phyloP scores from a whole-genome alignment of 2,113 vertebrate species.

The Peucedramus taeniatus region DNA sequence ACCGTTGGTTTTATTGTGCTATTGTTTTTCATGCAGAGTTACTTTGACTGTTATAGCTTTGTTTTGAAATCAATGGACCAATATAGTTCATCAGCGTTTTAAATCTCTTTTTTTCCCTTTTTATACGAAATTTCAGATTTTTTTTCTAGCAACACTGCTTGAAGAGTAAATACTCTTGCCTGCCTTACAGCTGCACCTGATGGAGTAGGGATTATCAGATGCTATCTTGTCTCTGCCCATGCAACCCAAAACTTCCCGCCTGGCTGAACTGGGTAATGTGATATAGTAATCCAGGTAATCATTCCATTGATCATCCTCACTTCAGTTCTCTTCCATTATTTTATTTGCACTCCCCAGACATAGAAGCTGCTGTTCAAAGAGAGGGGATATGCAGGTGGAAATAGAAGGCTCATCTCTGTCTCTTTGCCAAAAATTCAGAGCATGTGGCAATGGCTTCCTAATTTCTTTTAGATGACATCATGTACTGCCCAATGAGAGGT shows the following conservation, averaged over 20 bases:
- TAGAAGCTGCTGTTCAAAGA: neutral
- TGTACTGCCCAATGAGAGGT: neutral
- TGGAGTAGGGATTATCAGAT: neutral
- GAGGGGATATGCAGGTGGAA: neutral
- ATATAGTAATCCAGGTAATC: neutral
- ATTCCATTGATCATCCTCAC: neutral
- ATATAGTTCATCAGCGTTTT: neutral
- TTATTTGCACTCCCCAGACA: neutral
- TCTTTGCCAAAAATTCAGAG: neutral
- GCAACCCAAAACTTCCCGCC: neutral
- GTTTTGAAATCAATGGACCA: neutral
- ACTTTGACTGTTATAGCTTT: neutral
- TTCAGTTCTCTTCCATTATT: neutral
- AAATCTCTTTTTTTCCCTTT: neutral
- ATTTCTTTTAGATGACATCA: neutral
- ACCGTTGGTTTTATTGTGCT: neutral
- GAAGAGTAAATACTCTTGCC: neutral
- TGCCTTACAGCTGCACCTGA: neutral
- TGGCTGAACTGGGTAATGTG: neutral
- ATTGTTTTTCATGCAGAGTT: neutral
- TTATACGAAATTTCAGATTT: neutral
- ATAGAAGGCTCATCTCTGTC: neutral
- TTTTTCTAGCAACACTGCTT: neutral
- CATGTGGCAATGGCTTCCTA: rapidly evolving
- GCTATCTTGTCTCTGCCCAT: neutral